phyloP scores from a whole-genome alignment of 2,888 invertebrate species.

The Calameuta idolon region DNA sequence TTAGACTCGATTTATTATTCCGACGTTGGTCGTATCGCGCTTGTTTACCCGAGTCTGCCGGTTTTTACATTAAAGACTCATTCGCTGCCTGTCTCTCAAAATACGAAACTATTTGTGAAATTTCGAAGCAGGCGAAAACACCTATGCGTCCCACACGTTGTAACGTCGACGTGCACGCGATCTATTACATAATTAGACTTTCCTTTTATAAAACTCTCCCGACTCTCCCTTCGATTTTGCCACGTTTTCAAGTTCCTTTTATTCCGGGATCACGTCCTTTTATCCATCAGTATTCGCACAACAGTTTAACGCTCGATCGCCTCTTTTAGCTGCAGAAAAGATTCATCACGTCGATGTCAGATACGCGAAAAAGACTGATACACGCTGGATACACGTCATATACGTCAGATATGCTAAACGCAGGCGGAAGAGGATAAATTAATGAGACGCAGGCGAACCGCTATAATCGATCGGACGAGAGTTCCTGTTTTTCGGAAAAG shows the following conservation, averaged over 20 bases:
- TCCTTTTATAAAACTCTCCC: not conserved
- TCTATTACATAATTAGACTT: not conserved
- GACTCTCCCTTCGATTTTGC: not conserved
- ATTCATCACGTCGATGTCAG: not conserved
- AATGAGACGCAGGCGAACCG: not conserved
- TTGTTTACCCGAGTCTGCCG: not conserved
- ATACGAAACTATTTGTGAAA: not conserved
- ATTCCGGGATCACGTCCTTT: not conserved
- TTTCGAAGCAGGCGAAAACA: not conserved
- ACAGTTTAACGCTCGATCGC: not conserved
- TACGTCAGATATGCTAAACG: not conserved
- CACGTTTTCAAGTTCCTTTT: not conserved
- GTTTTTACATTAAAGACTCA: not conserved
- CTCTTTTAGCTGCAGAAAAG: not conserved
- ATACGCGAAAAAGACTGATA: not conserved
- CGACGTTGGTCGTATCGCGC: not conserved
- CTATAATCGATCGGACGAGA: conserved; percentile 23
- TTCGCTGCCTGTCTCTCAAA: not conserved
- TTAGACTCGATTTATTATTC: not conserved
- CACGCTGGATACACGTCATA: not conserved
- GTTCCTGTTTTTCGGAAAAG: conserved; percentile 2
- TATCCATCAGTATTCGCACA: not conserved
- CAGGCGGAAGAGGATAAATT: not conserved
- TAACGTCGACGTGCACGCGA: not conserved
- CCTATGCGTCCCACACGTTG: not conserved